A percentile compares a stretch with the other conserved stretches of the same genome.
phyloP scores from a whole-genome alignment of 2,888 invertebrate species.

The Pseudococcus jackbeardsleyi region DNA sequence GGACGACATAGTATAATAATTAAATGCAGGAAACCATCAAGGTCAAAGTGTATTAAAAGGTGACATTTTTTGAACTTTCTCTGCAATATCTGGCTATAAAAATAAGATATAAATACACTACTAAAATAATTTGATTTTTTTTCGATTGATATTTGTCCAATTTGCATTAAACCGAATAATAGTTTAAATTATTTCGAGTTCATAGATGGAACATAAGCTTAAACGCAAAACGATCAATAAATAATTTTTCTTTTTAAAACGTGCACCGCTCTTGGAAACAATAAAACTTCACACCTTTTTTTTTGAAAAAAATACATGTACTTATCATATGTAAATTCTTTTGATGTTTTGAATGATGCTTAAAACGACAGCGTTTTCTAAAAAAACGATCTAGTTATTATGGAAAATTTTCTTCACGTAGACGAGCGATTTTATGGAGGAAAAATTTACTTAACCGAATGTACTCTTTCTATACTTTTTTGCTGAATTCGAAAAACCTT shows the following conservation, averaged over 20 bases:
- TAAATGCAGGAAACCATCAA: constrained; percentile 33
- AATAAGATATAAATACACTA: background rate
- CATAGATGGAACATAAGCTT: background rate
- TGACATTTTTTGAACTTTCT: constrained; percentile 39
- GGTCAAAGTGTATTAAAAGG: constrained; percentile 28
- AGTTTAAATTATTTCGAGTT: background rate
- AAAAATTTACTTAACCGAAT: background rate
- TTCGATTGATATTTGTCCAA: background rate
- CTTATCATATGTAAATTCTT: background rate
- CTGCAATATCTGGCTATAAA: background rate
- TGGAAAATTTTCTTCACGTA: background rate
- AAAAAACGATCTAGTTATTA: background rate
- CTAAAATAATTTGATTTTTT: background rate
- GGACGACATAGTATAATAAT: constrained; percentile 40
- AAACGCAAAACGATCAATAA: background rate
- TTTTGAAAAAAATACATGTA: background rate
- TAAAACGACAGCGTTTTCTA: background rate
- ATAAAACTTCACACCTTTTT: constrained; percentile 7
- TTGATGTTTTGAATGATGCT: constrained; percentile 40
- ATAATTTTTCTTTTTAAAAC: constrained; percentile 15
- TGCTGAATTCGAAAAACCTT: background rate
- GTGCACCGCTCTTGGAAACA: background rate
- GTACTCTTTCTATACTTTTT: background rate
- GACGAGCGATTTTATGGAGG: background rate
- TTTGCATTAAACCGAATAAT: background rate